A percentile compares a stretch with the other conserved stretches of the same genome.
Conservation (phyloP, 2,888 invertebrate genomes). For the Synergus itoensis region DNA sequence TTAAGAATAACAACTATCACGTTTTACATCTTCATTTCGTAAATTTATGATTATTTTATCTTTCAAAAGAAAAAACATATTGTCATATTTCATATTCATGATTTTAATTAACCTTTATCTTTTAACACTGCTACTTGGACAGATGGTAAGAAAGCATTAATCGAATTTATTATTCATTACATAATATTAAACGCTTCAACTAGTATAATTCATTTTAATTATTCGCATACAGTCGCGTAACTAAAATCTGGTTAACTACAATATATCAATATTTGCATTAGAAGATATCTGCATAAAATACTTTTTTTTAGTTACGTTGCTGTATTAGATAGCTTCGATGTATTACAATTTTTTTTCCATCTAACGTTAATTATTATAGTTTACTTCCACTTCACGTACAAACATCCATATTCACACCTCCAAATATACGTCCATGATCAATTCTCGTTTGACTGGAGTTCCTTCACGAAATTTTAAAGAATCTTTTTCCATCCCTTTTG, state of each 20-base stretch:
- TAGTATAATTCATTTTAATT: constrained; percentile 62
- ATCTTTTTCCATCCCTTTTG: constrained; percentile 39
- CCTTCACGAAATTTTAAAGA: constrained; percentile 11
- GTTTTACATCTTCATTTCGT: background rate
- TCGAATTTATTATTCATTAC: constrained; percentile 69
- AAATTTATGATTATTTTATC: too few species aligned
- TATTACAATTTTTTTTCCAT: constrained; percentile 25
- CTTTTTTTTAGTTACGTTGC: constrained; percentile 15
- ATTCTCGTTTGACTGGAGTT: constrained; percentile 26
- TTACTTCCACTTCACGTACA: constrained; percentile 42
- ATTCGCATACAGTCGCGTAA: constrained; percentile 45
- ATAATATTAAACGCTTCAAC: constrained; percentile 71
- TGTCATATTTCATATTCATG: too few species aligned
- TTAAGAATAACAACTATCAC: background rate
- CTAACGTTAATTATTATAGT: constrained; percentile 62
- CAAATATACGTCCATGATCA: constrained; percentile 27
- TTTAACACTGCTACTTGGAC: constrained; percentile 72
- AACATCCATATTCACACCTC: constrained; percentile 26
- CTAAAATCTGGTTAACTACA: background rate
- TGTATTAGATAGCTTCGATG: constrained; percentile 5
- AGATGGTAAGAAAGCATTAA: constrained; percentile 76
- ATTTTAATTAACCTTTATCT: constrained; percentile 35
- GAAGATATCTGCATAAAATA: background rate
- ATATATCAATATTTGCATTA: background rate
- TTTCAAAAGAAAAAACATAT: too few species aligned